These are phyloP conservation scores for Myotis myotis DNA, from an alignment of 2,797 vertebrate species.

Conservation along the genomic window DNA sequence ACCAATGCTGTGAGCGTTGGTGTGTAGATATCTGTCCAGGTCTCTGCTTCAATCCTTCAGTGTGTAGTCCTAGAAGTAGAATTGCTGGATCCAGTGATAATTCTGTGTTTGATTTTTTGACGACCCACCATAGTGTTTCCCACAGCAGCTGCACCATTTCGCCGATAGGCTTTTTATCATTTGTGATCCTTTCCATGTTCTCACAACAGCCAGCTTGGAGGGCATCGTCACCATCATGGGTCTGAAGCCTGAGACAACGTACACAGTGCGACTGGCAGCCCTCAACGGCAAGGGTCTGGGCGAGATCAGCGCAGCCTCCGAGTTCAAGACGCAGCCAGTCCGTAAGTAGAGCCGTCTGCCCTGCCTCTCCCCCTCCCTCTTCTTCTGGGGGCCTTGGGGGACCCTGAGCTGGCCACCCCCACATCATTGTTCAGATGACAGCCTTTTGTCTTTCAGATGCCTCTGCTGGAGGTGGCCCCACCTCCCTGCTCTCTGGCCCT, in stretches of 20 bases:
- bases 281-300: slow-evolving; percentile 97
- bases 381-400: not conserved
- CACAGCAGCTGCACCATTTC: accelerated
- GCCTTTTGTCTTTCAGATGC: slow-evolving; percentile 54
- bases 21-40: not conserved
- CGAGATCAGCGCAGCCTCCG: slow-evolving; percentile 87
- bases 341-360: slow-evolving; percentile 90
- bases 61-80: not conserved
- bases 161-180: not conserved
- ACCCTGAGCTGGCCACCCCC: not conserved
- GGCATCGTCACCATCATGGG: slow-evolving; percentile 89
- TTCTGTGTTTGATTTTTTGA: not conserved
- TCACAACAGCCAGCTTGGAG: slow-evolving; percentile 84
- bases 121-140: not conserved
- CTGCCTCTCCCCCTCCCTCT: not conserved
- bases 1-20: not conserved
- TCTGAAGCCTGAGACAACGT: slow-evolving; percentile 93
- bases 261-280: slow-evolving; percentile 93
- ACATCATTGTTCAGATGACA: not conserved
- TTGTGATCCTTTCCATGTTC: slow-evolving; percentile 21
- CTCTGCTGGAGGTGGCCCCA: not conserved
- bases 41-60: not conserved
- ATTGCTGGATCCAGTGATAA: not conserved
- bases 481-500: not conserved
- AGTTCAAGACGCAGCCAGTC: slow-evolving; percentile 96